Evolutionary conservation across 2,113 vertebrate genomes (phyloP), one percentile per base, ranked within the genome.

Genomic region (Eretmochelys imbricata): DNA sequence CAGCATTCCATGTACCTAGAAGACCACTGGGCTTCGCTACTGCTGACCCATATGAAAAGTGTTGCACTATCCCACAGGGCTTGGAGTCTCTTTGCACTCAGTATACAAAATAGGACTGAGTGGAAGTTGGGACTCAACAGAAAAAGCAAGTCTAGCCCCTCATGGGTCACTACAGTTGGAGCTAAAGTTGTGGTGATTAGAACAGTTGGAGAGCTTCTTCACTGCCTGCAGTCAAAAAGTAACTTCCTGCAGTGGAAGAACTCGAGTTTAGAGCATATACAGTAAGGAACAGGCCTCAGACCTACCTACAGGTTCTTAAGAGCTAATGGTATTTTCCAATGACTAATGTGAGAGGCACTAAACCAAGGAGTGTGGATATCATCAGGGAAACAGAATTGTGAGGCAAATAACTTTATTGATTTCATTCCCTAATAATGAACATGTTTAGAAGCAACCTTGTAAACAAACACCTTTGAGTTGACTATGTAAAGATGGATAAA

Each of bases 401-500:
- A 93, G 38, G 38, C 38, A 91, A 81, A 27, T 25, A 13, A 75
- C 81, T 87, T 82, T 92, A 88, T 54, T 29, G 24, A 82, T 91
- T 76, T 4, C 84, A 38, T 25, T 91, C 78, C 86, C 84, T 80
- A 59, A 29, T 59, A 24, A 59, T 29, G 57, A 27, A 29, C 25
- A 59, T 42, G 65, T 80, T 95, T 91, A 91, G 84, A 88, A 96
- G 80, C 79, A 59, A 85, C 19, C 95, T 83, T 91, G 50, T 82
- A 90, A 72, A 85, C 79, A 90, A 85, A 93, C 50, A 94, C 2
- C 1, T 20, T 95, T 93, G 80, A 76, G 57, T 27, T 85, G 76
- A 91, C 54, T 90, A 87, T 24, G 75, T 92, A 95, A 42, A 81
- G 93, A 93, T 90, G 89, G 55, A 80, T 76, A 59, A 88, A 92